These are phyloP conservation scores for Tridacna gigas DNA, from an alignment of 2,888 invertebrate species.

Conservation along the genomic window DNA sequence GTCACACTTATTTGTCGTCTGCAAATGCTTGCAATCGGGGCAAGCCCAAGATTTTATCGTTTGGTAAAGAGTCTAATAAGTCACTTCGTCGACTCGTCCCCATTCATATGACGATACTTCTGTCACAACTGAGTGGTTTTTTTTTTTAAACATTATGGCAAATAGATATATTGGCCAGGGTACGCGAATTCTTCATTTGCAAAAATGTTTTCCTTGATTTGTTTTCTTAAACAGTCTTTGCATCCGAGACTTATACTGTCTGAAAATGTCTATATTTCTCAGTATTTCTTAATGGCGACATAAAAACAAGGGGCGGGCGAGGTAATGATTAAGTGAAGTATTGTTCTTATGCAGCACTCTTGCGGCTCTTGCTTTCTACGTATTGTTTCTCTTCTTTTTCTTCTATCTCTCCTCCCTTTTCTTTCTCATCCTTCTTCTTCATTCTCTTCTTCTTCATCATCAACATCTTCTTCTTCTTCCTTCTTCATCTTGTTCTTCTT, in stretches of 20 bases:
- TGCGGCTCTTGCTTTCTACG: not conserved
- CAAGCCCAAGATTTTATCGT: too few species aligned
- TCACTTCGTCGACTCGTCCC: too few species aligned
- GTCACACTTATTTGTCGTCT: too few species aligned
- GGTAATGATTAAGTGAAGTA: too few species aligned
- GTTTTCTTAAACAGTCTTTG: too few species aligned
- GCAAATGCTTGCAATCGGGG: too few species aligned
- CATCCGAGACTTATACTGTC: too few species aligned
- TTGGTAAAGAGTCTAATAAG: too few species aligned
- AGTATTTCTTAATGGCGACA: too few species aligned
- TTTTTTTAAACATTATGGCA: not conserved
- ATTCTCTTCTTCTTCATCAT: not conserved
- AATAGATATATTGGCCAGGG: not conserved
- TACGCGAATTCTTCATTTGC: not conserved
- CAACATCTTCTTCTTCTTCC: not conserved
- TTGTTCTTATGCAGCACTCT: not conserved
- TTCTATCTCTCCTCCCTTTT: not conserved
- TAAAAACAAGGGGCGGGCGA: too few species aligned
- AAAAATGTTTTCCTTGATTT: not conserved
- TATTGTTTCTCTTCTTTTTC: not conserved
- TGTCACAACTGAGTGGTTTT: not conserved
- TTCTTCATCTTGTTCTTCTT: not conserved
- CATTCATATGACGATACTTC: not conserved
- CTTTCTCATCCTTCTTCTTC: not conserved
- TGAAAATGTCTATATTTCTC: too few species aligned